A percentile compares a stretch with the other conserved stretches of the same genome.
Conservation (phyloP, 2,797 vertebrate species). For the Echeneis naucrates region DNA sequence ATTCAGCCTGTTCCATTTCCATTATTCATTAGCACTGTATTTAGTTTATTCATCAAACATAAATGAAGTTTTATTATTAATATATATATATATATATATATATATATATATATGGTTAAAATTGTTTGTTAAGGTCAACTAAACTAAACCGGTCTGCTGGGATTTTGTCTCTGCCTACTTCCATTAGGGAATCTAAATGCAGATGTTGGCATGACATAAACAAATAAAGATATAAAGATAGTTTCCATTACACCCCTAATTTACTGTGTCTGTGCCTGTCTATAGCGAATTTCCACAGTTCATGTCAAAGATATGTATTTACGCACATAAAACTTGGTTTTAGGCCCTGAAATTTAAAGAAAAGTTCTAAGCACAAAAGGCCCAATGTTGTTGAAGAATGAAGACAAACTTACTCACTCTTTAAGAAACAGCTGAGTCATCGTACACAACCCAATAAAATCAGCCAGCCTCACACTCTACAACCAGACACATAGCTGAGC, state of each 20-base stretch:
- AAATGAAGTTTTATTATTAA: too few species aligned
- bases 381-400: neutral
- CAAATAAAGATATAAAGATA: neutral
- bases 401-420: constrained; percentile 9
- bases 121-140: too few species aligned
- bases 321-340: neutral
- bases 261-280: neutral
- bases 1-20: too few species aligned
- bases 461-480: constrained; percentile 2
- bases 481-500: neutral
- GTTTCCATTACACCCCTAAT: neutral
- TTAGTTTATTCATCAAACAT: too few species aligned
- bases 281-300: neutral
- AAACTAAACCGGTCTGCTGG: too few species aligned
- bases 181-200: neutral
- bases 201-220: neutral
- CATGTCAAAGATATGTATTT: neutral
- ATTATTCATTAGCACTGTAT: too few species aligned
- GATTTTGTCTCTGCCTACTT: neutral
- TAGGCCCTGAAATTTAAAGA: neutral
- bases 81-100: too few species aligned
- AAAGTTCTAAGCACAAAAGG: neutral
- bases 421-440: constrained; percentile 51
- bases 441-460: constrained; percentile 37
- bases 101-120: too few species aligned